Base-by-base conservation (phyloP, 2,888 invertebrate species). In the Rotaria sp. region DNA sequence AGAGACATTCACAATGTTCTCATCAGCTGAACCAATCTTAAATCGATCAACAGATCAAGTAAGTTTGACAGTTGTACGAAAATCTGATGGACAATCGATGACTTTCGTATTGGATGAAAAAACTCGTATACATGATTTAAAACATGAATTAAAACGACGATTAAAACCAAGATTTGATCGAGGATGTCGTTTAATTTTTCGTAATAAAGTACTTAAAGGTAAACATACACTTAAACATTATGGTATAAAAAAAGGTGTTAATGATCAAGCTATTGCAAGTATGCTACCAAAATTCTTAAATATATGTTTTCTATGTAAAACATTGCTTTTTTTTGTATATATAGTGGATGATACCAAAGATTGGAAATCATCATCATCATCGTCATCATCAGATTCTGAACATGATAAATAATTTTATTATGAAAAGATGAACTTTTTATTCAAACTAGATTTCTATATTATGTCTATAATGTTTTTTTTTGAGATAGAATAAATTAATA, bases 211-310 rank as follows among this genome's bases (percentile, higher is more conserved):
- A 26, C 80, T 80, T 10, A 80, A 80, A 80, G 45, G 45, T 26
- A 80, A 45, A 80, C 80, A 80, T 80, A 45, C 80, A 80, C n/a
- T 80, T 26, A 80, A 80, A n/a, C 80, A 80, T 80, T 80, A 80
- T 80, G 80, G 80, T 7, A 41, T 80, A 3, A 80, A 80, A 26
- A 45, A 24, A 80, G 80, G 45, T n/a, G 80, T 80, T 80, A 80
- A 80, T 45, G 41, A 80, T 45, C 80, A 80, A 80, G 80, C 38
- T 45, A 80, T 80, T 10, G n/a, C 67, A 35, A 67, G 67, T 67
- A 67, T 67, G 67, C 35, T 55, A 1, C 1, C 1, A 24, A 10
- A 11, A 59, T 15, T 30, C 11, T 8, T 45, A 5, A 50, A 50
- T 50, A 50, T 50, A 50, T 24, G 24, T 15, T 48, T 48, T 11